These are phyloP conservation scores for Machimus rusticus DNA, from an alignment of 2,888 invertebrate species.

Conservation along the genomic window DNA sequence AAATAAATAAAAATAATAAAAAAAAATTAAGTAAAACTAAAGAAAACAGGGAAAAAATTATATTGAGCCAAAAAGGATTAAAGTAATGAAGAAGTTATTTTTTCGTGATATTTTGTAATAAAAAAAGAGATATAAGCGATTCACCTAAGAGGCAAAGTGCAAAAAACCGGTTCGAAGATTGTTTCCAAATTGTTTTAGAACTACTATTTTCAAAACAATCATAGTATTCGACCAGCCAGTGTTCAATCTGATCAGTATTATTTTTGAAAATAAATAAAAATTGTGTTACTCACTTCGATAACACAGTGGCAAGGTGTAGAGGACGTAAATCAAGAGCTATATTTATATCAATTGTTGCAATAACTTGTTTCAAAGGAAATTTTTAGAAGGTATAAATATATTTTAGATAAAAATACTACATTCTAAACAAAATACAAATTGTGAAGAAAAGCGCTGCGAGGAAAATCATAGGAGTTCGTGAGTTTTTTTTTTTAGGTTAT, in stretches of 20 bases:
- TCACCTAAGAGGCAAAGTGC: neutral
- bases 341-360: slow-evolving; percentile 40
- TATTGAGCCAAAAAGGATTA: slow-evolving; percentile 32
- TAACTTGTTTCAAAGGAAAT: slow-evolving; percentile 11
- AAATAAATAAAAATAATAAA: neutral
- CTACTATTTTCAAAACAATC: neutral
- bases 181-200: neutral
- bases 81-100: neutral
- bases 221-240: slow-evolving; percentile 44
- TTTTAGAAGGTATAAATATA: slow-evolving; percentile 28
- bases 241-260: slow-evolving; percentile 48
- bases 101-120: slow-evolving; percentile 6
- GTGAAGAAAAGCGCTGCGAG: neutral
- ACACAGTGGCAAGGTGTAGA: neutral
- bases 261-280: slow-evolving; percentile 16
- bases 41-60: neutral
- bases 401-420: slow-evolving; percentile 17
- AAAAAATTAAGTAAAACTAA: neutral
- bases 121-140: neutral
- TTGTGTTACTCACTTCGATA: neutral
- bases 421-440: slow-evolving; percentile 9
- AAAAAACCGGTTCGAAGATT: neutral
- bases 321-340: slow-evolving; percentile 5
- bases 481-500: neutral
- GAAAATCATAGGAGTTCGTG: neutral